A percentile compares a stretch with the other conserved stretches of the same genome.
Evolutionary conservation across 23 tunicate genomes (phyloP).

Genomic region (Trididemnum nubilum): DNA sequence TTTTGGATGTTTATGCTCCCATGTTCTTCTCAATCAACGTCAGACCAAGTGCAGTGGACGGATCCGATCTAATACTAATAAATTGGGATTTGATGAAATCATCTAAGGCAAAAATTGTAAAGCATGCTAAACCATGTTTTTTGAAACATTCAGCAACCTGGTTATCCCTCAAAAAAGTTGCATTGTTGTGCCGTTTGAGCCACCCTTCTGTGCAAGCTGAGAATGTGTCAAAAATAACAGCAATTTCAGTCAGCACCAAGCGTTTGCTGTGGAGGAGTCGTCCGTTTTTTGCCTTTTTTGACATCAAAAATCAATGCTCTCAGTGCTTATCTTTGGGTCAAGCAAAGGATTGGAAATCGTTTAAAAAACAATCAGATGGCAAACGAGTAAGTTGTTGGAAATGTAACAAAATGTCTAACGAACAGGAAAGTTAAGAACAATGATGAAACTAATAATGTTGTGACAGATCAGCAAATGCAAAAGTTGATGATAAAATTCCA

Average conservation of each 20-base stretch:
- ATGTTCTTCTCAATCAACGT: slow-evolving; percentile 6
- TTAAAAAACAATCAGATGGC: slow-evolving; percentile 11
- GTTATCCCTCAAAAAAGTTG: not conserved
- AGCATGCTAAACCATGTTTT: slow-evolving; percentile 20
- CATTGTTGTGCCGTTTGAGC: not conserved
- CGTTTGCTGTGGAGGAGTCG: not conserved
- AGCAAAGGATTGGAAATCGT: not conserved
- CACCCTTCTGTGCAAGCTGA: not conserved
- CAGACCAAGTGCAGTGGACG: slow-evolving; percentile 13
- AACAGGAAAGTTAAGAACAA: no score
- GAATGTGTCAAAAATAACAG: not conserved
- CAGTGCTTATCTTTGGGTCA: not conserved
- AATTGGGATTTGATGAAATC: not conserved
- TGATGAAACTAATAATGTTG: no score
- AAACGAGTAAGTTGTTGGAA: not conserved
- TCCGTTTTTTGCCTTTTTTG: no score
- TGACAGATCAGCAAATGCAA: no score
- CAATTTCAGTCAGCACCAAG: not conserved
- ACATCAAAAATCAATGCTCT: not conserved
- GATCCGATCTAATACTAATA: not conserved
- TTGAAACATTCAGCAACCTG: slow-evolving; percentile 7
- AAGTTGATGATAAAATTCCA: not conserved
- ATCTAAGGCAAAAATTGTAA: not conserved
- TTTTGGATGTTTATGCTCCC: slow-evolving; percentile 6
- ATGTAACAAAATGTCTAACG: not conserved